A percentile compares a stretch with the other conserved stretches of the same genome.
These are phyloP conservation scores for Anableps anableps DNA, from an alignment of 2,797 vertebrate species.

Conservation along the genomic window DNA sequence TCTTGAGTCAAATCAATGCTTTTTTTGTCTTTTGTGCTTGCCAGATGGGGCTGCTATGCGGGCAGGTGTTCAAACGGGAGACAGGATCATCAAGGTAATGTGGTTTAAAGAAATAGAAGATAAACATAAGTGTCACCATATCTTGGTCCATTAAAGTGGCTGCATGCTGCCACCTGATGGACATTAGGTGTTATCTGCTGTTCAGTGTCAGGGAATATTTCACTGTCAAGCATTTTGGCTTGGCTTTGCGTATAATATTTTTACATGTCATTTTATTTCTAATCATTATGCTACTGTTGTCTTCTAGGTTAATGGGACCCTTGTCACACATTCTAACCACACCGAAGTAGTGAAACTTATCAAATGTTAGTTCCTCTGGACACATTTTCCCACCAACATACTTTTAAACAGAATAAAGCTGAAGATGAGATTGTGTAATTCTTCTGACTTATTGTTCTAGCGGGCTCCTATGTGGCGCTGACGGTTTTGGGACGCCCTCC, in stretches of 20 bases:
- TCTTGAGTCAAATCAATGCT: conserved; percentile 22
- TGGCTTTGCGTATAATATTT: background rate
- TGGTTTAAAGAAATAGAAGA: conserved; percentile 4
- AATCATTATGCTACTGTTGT: conserved; percentile 17
- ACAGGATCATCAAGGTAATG: conserved; percentile 92
- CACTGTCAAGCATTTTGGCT: background rate
- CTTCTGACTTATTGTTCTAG: conserved; percentile 60
- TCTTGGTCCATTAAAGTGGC: conserved; percentile 21
- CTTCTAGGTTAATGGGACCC: conserved; percentile 92
- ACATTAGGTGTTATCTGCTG: background rate
- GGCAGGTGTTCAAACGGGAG: conserved; percentile 97
- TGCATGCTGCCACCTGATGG: conserved; percentile 79
- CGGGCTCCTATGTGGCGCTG: conserved; percentile 97
- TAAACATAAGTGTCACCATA: background rate
- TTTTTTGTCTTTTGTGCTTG: conserved; percentile 41
- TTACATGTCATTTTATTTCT: background rate
- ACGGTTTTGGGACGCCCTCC: conserved; percentile 94
- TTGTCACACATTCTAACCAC: conserved; percentile 96
- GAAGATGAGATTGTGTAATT: conserved; percentile 9
- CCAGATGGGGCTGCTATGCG: conserved; percentile 99
- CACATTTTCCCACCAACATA: background rate
- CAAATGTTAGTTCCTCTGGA: conserved; percentile 88
- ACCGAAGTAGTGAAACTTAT: conserved; percentile 96
- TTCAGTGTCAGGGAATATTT: background rate
- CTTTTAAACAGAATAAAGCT: background rate